Percentiles rank a stretch among this genome's conserved stretches.
Conservation (phyloP, 2,113 vertebrate genomes). For the Delphinapterus leucas region DNA sequence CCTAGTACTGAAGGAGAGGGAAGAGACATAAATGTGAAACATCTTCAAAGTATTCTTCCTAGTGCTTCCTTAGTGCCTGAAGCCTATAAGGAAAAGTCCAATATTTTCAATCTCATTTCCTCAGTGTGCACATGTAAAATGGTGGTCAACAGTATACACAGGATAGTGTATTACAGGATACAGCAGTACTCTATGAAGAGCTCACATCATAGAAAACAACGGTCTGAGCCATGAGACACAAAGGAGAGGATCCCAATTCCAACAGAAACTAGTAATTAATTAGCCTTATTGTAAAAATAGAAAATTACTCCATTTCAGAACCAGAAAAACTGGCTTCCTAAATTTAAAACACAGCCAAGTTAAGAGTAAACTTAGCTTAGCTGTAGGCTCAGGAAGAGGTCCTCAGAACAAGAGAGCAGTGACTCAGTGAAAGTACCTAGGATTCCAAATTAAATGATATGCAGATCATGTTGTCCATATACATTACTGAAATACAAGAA, state of each 20-base stretch:
- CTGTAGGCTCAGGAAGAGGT: background rate
- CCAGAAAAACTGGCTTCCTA: background rate
- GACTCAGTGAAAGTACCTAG: background rate
- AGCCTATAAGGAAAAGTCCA: background rate
- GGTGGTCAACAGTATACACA: rapidly evolving
- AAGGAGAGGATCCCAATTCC: background rate
- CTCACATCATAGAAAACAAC: background rate
- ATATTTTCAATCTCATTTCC: background rate
- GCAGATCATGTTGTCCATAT: background rate
- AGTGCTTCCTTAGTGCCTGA: background rate
- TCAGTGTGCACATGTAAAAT: background rate
- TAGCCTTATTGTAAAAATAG: background rate
- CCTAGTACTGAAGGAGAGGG: background rate
- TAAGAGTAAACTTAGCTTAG: background rate
- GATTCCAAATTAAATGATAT: background rate
- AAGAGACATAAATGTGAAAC: background rate
- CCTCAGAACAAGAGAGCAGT: background rate
- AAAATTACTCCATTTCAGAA: background rate
- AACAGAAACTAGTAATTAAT: background rate
- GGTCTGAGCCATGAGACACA: background rate
- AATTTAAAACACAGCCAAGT: background rate
- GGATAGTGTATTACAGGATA: background rate
- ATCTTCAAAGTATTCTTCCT: background rate
- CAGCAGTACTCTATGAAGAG: background rate
- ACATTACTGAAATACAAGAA: background rate